Base-by-base conservation (phyloP, 2,888 invertebrate genomes). In the Steinernema hermaphroditum region DNA sequence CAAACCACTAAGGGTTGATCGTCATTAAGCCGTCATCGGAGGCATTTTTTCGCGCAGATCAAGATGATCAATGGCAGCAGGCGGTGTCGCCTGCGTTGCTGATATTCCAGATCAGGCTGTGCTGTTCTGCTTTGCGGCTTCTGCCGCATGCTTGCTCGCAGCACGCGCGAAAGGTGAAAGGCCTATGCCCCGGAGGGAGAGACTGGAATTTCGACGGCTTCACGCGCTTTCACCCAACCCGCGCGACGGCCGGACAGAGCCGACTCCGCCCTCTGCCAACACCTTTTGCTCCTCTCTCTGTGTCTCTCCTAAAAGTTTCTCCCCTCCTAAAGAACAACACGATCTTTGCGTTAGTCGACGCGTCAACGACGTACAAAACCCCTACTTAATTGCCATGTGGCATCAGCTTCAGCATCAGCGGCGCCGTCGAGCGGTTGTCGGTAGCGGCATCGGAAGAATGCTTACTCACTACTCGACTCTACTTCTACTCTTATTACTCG, bases 371-470 rank as follows among this genome's bases (percentile, higher is more conserved):
- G 62, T 62, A 62, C 62, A 62, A 62, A 62, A 62, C 62, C 62
- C 62, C 62, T 62, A 62, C 62, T 62, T 62, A 62, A 62, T 62
- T 62, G 62, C 62, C 62, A 62, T 62, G 62, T 62, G 62, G 62
- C 62, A 62, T 62, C 62, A 62, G 62, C 62, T 62, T 62, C 62
- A 62, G 62, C 62, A 62, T 62, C 62, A 62, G 62, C 62, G 62
- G 62, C 62, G 62, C 62, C 62, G 32, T 32, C 62, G 62, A 32
- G 62, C 62, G 62, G 50, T 50, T 24, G 62, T 62, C 62, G 62
- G 62, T 62, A 62, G 62, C 62, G 62, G 62, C 62, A 62, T 62
- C 62, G 29, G 62, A 54, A 54, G 54, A 62, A 62, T 62, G 62
- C 62, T 62, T 62, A 62, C 62, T 62, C 62, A 62, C 27, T 62